A percentile compares a stretch with the other conserved stretches of the same genome.
Evolutionary conservation across 2,797 vertebrate genomes (phyloP).

Genomic region (Delichon dasypus): DNA sequence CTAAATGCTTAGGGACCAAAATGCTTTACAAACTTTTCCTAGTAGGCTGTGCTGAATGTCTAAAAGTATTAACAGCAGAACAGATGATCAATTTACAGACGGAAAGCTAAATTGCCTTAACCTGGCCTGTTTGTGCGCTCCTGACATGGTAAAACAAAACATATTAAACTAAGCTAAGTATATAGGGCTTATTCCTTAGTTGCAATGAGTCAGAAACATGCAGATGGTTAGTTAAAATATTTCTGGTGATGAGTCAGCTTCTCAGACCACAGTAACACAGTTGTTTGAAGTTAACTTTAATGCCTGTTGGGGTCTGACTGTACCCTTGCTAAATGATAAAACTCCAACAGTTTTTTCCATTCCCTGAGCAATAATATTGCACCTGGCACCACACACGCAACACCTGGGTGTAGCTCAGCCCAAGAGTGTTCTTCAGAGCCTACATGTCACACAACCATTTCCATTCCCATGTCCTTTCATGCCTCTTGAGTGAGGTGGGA

Average conservation of each 20-base stretch:
- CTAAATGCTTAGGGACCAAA: constrained; percentile 34
- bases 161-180: not conserved
- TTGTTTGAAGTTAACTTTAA: not conserved
- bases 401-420: not conserved
- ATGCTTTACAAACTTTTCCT: not conserved
- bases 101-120: not conserved
- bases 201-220: not conserved
- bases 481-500: not conserved
- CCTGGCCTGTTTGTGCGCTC: not conserved
- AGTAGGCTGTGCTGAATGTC: not conserved
- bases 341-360: not conserved
- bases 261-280: not conserved
- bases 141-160: not conserved
- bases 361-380: not conserved
- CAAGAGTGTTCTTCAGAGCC: not conserved
- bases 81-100: not conserved
- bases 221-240: constrained; percentile 13
- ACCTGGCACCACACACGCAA: not conserved
- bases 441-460: not conserved
- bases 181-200: not conserved
- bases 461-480: not conserved
- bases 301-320: not conserved
- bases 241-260: not conserved
- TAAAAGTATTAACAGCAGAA: not conserved
- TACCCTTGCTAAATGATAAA: not conserved